Evolutionary conservation across 2,797 vertebrate species (phyloP), one percentile per base, ranked within the genome.

Genomic region (Gymnodraco acuticeps): DNA sequence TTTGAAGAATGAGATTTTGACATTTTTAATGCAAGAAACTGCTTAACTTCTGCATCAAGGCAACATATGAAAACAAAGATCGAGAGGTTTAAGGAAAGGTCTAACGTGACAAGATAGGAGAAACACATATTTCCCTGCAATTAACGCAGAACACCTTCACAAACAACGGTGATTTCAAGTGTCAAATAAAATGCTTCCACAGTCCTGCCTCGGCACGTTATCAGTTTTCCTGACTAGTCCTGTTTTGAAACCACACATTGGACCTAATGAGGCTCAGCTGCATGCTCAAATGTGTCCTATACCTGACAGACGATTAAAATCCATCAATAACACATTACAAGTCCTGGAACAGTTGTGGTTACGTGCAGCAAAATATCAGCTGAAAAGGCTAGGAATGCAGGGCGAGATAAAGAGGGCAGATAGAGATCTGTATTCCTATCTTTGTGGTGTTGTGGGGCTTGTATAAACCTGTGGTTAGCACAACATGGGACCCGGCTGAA

Each of bases 401-500:
- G 23, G 4, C 3, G 14, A 66, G 41, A 45, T 45, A 64, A 4
- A 63, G 31, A 68, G n/a, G 52, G 47, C 10, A 46, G 60, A 52
- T 33, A 38, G 42, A 50, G 53, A 54, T 19, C 47, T 66, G 43
- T 52, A 20, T 6, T 38, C 50, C 17, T 31, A 17, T 75, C 45
- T 75, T 9, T 80, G 73, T 33, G 63, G 65, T 77, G 50, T 23
- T 76, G 50, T n/a, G 17, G 53, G 75, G 75, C 87, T 71, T 91
- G 89, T 87, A 64, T 74, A 67, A 88, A 85, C 88, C 66, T 82
- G 85, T 9, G 42, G 59, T 58, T 19, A 59, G 64, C 58, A 54
- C 48, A 3, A 13, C 16, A 45, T 11, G 20, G 54, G 62, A 64
- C 64, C 27, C 42, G 17, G 66, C 43, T 43, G 58, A 71, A 16